Percentiles rank a stretch among this genome's conserved stretches.
Evolutionary conservation across 1,140 invertebrate genomes (phyloP).

Genomic region (Platyura marginata): DNA sequence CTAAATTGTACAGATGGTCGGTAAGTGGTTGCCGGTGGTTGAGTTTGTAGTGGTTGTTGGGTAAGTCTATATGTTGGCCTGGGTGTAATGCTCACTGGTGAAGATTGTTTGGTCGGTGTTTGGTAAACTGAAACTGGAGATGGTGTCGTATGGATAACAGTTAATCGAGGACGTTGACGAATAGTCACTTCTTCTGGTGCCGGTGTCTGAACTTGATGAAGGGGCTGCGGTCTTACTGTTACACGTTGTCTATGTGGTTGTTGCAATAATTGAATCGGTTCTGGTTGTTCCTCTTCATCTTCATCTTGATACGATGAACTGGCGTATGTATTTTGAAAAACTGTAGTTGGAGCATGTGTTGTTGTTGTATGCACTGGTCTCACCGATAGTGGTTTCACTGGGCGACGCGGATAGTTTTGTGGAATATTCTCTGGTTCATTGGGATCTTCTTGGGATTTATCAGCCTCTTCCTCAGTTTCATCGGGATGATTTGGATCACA

Average conservation of each 20-base stretch:
- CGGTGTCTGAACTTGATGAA: constrained; percentile 11
- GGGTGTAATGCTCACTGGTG: constrained; percentile 24
- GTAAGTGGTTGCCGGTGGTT: constrained; percentile 43
- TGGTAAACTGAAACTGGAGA: constrained; percentile 15
- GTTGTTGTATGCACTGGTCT: constrained; percentile 21
- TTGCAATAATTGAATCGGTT: constrained; percentile 13
- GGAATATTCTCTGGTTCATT: constrained; percentile 38
- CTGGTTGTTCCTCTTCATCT: constrained; percentile 33
- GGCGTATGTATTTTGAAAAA: constrained; percentile 44
- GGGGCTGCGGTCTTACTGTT: constrained; percentile 24
- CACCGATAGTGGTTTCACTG: constrained; percentile 25
- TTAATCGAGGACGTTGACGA: constrained; percentile 19
- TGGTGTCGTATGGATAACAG: constrained; percentile 14
- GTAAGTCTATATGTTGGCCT: constrained; percentile 24
- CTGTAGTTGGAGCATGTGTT: constrained; percentile 36
- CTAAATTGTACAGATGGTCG: constrained; percentile 39
- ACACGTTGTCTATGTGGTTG: constrained; percentile 21
- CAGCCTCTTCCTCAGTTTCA: constrained; percentile 35
- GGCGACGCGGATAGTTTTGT: constrained; percentile 41
- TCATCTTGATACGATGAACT: constrained; percentile 34
- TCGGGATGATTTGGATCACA: constrained; percentile 65
- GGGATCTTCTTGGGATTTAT: constrained; percentile 23
- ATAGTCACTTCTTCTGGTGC: constrained; percentile 14
- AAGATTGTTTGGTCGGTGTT: constrained; percentile 15
- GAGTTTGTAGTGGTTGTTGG: constrained; percentile 33